Evolutionary conservation across 2,888 invertebrate genomes (phyloP), one percentile per base, ranked within the genome.

Genomic region (Notodonta dromedarius): DNA sequence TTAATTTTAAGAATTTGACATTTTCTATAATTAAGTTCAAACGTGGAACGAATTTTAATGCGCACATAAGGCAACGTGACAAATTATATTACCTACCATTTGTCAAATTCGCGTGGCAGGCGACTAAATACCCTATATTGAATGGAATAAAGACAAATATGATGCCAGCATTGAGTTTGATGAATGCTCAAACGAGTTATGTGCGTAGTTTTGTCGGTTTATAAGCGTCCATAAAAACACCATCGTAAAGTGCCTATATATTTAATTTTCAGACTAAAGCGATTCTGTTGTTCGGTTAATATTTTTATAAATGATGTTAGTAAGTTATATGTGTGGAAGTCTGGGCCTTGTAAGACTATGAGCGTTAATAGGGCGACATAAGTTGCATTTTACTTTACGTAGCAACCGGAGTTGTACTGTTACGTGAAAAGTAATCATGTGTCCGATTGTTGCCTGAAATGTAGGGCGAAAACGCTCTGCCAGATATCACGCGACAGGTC

Each of bases 401-500:
- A 79, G 76, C 71, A 86, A 86, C 85, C 59, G 85, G 86, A 87
- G 85, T 86, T 87, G 86, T 84, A 87, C 85, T 86, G 79, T 78
- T 83, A 74, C 76, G 76, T 61, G 67, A 60, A 60, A 51, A 63
- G 60, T 69, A 65, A 59, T 44, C 42, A 58, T 46, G 55, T 60
- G 54, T 44, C 13, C 11, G 4, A 55, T 42, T 40, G 11, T n/a
- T n/a, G n/a, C 40, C 5, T 39, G 9, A 42, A 42, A 42, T 42
- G 42, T 11, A 42, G 5, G 40, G 40, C 40, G 7, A 40, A 7
- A 40, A 8, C n/a, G n/a, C n/a, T 11, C 3, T 9, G 9, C 42
- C 0, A 42, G 9, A n/a, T 42, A 11, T 42, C 42, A 9, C 3
- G 42, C 42, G 42, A 35, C 35, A 35, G 4, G 35, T 5, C 7